These are phyloP conservation scores for Lepidostoma basale DNA, from an alignment of 1,140 invertebrate species.

Conservation along the genomic window DNA sequence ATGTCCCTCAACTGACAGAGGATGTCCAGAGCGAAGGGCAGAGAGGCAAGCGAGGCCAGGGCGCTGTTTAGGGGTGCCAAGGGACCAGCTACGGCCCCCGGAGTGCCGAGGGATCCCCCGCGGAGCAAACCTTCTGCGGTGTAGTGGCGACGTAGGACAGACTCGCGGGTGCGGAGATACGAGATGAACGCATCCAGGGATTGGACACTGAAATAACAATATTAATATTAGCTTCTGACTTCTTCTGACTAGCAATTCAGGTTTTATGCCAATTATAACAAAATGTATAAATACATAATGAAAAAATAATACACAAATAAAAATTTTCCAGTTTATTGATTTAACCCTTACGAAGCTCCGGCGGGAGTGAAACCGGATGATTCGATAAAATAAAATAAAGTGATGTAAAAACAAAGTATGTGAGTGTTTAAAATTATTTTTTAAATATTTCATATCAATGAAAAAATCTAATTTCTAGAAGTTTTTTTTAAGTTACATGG, in stretches of 20 bases:
- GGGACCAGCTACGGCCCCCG: constrained; percentile 65
- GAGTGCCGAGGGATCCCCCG: constrained; percentile 67
- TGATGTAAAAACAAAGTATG: too few species aligned
- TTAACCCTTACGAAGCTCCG: too few species aligned
- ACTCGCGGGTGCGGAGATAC: constrained; percentile 81
- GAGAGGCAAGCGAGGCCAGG: constrained; percentile 75
- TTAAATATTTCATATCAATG: too few species aligned
- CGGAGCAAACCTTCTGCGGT: constrained; percentile 72
- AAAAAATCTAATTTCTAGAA: too few species aligned
- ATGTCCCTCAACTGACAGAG: constrained; percentile 79
- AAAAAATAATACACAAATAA: constrained; percentile 4
- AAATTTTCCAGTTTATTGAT: too few species aligned
- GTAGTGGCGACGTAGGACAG: constrained; percentile 82
- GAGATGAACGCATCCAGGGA: constrained; percentile 86
- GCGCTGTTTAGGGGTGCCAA: constrained; percentile 67
- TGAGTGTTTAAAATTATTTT: too few species aligned
- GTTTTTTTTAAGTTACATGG: too few species aligned
- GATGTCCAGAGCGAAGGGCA: constrained; percentile 81
- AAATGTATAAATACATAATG: background rate
- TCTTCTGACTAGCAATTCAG: too few species aligned
- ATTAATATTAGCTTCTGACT: too few species aligned
- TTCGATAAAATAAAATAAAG: too few species aligned
- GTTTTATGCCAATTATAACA: constrained; percentile 5
- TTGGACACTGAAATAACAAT: constrained; percentile 66
- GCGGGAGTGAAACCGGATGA: too few species aligned